A percentile compares a stretch with the other conserved stretches of the same genome.
These are phyloP conservation scores for Crocallis elinguaria DNA, from an alignment of 2,888 invertebrate species.

Conservation along the genomic window DNA sequence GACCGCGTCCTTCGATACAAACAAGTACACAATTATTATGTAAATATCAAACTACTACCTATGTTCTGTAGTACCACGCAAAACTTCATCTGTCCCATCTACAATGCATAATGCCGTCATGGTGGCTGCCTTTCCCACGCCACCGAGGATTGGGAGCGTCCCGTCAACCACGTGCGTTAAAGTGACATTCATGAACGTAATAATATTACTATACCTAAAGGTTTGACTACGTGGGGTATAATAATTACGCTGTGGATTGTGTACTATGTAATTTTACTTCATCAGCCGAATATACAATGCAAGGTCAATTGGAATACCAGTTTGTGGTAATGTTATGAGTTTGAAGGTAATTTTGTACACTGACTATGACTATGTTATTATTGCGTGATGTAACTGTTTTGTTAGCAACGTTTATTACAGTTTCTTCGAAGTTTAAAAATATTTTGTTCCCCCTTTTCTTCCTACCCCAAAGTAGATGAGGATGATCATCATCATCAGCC, in stretches of 20 bases:
- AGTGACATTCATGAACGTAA: constrained; percentile 10
- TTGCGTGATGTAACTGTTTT: too few species aligned
- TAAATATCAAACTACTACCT: not conserved
- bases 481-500: too few species aligned
- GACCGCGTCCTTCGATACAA: not conserved
- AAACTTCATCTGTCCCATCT: constrained; percentile 6
- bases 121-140: constrained; percentile 34
- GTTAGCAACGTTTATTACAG: too few species aligned
- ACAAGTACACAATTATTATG: not conserved
- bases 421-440: too few species aligned
- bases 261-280: not conserved
- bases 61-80: not conserved
- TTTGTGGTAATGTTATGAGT: not conserved
- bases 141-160: constrained; percentile 20
- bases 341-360: not conserved
- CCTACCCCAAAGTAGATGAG: too few species aligned
- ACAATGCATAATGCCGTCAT: constrained; percentile 29
- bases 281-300: constrained; percentile 1
- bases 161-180: constrained; percentile 12
- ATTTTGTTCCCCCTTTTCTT: too few species aligned
- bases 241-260: constrained; percentile 7
- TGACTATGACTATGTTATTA: not conserved
- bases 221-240: constrained; percentile 1
- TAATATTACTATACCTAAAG: too few species aligned
- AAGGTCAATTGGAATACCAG: constrained; percentile 11